Evolutionary conservation across 1,140 invertebrate genomes (phyloP).

Genomic region (Cherax destructor): DNA sequence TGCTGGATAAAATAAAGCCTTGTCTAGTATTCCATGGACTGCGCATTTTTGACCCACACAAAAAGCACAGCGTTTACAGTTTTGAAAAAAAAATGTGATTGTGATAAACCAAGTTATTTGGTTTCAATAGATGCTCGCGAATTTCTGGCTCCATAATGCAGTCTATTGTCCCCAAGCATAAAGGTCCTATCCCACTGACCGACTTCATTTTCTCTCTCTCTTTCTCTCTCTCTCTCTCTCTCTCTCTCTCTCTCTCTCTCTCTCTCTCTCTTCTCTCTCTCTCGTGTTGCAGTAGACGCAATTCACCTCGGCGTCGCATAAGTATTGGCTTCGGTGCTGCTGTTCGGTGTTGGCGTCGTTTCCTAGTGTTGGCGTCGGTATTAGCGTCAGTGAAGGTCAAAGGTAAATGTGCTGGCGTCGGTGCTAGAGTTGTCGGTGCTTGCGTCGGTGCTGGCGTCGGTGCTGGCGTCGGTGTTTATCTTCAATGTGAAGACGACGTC

Average conservation of each 20-base stretch:
- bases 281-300: background rate
- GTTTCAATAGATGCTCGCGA: slow-evolving; percentile 46
- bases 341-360: no score
- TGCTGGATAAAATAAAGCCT: slow-evolving; percentile 1
- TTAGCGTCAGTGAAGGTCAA: no score
- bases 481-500: no score
- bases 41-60: slow-evolving; percentile 3
- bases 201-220: background rate
- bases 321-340: no score
- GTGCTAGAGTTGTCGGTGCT: no score
- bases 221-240: slow-evolving; percentile 9
- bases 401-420: no score
- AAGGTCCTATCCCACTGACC: slow-evolving; percentile 28
- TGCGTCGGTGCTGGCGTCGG: no score
- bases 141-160: slow-evolving; percentile 40
- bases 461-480: no score
- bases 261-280: background rate
- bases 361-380: no score
- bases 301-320: no score
- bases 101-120: slow-evolving; percentile 46
- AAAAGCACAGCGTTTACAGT: slow-evolving; percentile 32
- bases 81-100: slow-evolving; percentile 22
- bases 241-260: background rate
- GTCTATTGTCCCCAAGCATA: slow-evolving; percentile 46
- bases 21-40: slow-evolving; percentile 29